Percentiles rank a stretch among this genome's conserved stretches.
Conservation (phyloP, 1,140 invertebrate genomes). For the Trichomalopsis sarcophagae region DNA sequence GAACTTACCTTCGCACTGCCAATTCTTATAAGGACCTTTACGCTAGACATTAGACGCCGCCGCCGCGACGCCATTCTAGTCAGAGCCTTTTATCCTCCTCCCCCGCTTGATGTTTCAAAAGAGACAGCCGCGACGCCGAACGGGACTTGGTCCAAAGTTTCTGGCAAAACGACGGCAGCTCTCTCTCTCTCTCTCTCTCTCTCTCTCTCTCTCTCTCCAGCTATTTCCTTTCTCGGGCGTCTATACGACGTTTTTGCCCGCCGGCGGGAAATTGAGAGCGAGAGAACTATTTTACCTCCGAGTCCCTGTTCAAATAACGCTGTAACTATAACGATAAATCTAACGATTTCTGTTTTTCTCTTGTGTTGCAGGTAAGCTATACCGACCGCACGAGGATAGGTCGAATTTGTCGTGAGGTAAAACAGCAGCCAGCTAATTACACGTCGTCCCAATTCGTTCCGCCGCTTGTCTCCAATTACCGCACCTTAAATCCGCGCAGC, state of each 20-base stretch:
- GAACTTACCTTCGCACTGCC: slow-evolving; percentile 54
- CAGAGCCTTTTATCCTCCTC: slow-evolving; percentile 51
- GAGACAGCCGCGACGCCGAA: neutral
- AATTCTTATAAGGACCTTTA: slow-evolving; percentile 67
- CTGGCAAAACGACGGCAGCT: slow-evolving; percentile 59
- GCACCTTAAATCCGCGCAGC: slow-evolving; percentile 8
- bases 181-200: too few species aligned
- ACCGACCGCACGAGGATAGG: neutral
- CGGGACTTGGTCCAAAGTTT: slow-evolving; percentile 69
- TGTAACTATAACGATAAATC: neutral
- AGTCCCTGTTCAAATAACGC: too few species aligned
- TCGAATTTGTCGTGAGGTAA: neutral
- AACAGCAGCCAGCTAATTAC: neutral
- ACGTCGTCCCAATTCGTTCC: neutral
- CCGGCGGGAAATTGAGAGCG: neutral
- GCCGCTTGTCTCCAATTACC: neutral
- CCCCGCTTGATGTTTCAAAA: slow-evolving; percentile 15
- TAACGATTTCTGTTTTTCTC: neutral
- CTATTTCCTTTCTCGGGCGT: slow-evolving; percentile 21
- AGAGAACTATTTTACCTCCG: neutral
- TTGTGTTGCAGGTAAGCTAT: slow-evolving; percentile 11
- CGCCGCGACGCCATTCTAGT: neutral
- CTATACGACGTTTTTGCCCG: neutral
- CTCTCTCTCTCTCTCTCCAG: neutral
- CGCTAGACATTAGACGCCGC: slow-evolving; percentile 62